Percentiles rank a stretch among this genome's conserved stretches.
Evolutionary conservation across 2,113 vertebrate genomes (phyloP).

Genomic region (Pithys albifrons): DNA sequence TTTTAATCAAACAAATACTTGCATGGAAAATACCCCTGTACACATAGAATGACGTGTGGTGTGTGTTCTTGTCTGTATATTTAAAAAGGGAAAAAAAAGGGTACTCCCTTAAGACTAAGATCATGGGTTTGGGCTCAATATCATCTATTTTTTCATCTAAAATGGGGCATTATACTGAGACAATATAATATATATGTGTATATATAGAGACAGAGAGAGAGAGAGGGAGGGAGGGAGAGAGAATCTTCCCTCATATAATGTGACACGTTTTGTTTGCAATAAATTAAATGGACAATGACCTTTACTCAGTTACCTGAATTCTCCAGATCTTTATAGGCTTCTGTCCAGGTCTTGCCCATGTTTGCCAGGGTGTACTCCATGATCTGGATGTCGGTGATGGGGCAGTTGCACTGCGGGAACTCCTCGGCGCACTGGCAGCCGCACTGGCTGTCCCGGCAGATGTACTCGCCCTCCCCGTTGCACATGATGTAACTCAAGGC

Average conservation of each 20-base stretch:
- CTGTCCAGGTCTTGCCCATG: conserved; percentile 92
- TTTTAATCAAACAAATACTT: background rate
- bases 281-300: background rate
- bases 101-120: background rate
- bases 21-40: background rate
- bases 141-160: background rate
- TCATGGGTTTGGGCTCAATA: background rate
- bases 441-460: conserved; percentile 92
- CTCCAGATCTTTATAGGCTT: conserved; percentile 97
- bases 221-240: background rate
- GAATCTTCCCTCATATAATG: background rate
- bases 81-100: background rate
- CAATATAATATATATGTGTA: background rate
- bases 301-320: conserved; percentile 85
- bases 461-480: conserved; percentile 95
- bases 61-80: background rate
- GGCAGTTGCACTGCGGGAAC: conserved; percentile 98
- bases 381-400: conserved; percentile 97
- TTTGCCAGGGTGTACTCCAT: conserved; percentile 93
- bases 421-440: conserved; percentile 92
- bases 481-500: conserved; percentile 99
- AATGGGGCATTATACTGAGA: background rate
- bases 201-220: too few species aligned
- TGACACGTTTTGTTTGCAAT: background rate
- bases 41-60: background rate